Percentiles rank a stretch among this genome's conserved stretches.
Conservation (phyloP, 2,113 vertebrate species). For the Prolemur simus region DNA sequence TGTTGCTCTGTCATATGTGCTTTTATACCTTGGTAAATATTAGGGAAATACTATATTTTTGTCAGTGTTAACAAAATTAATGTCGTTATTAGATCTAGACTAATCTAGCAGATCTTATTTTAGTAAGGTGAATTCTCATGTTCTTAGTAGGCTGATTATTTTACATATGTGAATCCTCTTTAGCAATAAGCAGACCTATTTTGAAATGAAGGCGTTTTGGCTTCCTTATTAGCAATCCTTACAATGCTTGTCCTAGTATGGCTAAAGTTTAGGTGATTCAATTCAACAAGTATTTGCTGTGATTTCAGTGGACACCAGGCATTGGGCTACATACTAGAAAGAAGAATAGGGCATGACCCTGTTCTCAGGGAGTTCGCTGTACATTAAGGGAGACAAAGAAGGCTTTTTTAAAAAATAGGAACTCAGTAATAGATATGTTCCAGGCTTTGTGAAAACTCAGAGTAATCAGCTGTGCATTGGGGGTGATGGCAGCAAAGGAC, state of each 20-base stretch:
- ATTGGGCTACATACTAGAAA: background rate
- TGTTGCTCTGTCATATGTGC: background rate
- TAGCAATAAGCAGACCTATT: background rate
- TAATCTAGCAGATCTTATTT: background rate
- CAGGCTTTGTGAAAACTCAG: background rate
- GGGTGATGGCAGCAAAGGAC: background rate
- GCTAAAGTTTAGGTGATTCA: background rate
- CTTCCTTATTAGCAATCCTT: background rate
- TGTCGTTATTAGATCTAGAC: background rate
- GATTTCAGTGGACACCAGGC: background rate
- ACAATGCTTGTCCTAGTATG: background rate
- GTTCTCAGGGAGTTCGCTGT: background rate
- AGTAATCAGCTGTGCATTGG: background rate
- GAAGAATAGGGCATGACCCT: background rate
- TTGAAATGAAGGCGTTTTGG: conserved; percentile 27
- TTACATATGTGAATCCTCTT: background rate
- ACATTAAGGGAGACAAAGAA: background rate
- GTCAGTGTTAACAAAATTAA: background rate
- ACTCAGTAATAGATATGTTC: background rate
- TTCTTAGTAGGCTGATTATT: background rate
- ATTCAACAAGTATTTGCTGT: background rate
- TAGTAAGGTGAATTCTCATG: background rate
- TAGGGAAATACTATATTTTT: background rate
- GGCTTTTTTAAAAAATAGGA: background rate
- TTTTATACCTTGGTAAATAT: conserved; percentile 37